phyloP scores from a whole-genome alignment of 2,888 invertebrate species.

The Hypercompe scribonia region DNA sequence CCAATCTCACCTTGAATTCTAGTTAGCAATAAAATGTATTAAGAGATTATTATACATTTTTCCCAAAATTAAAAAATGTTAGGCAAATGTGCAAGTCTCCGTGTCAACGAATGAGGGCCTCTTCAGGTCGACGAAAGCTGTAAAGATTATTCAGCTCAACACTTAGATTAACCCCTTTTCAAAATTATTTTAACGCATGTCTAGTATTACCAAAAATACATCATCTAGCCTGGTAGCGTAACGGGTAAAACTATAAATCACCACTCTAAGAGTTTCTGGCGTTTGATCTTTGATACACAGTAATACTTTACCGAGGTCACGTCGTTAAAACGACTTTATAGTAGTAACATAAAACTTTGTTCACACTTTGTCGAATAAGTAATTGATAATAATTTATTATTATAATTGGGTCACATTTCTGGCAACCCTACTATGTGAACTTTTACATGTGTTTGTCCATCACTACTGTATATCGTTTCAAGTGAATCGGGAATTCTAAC shows the following conservation, averaged over 20 bases:
- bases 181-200: neutral
- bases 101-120: too few relatives aligned
- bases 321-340: neutral
- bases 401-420: neutral
- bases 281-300: neutral
- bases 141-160: neutral
- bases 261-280: neutral
- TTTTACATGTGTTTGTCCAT: slow-evolving; percentile 55
- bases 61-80: neutral
- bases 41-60: neutral
- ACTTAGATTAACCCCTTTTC: neutral
- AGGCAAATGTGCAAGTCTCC: too few relatives aligned
- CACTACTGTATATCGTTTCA: slow-evolving; percentile 54
- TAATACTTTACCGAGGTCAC: neutral
- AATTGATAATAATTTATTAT: neutral
- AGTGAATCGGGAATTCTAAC: slow-evolving; percentile 61
- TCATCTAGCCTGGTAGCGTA: neutral
- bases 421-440: slow-evolving; percentile 32
- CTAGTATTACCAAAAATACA: neutral
- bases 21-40: neutral
- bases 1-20: too few relatives aligned
- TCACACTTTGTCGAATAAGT: neutral
- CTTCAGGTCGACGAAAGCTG: neutral
- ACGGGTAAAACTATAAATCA: neutral
- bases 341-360: neutral